Base-by-base conservation (phyloP, 2,888 invertebrate species). In the Sarcophaga carnaria region DNA sequence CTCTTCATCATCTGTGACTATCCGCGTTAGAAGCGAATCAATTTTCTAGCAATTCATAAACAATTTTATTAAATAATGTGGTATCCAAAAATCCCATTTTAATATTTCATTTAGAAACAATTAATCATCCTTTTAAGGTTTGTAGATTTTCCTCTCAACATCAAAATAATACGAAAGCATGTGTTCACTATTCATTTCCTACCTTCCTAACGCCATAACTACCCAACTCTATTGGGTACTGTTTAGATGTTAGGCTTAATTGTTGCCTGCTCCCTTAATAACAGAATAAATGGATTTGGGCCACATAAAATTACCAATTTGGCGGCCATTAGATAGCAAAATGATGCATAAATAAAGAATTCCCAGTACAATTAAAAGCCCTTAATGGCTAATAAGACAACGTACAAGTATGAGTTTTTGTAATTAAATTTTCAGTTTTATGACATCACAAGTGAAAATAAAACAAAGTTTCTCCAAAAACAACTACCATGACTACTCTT, bases 371-470 rank as follows among this genome's bases (percentile, higher is more conserved):
- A 54, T 54, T 54, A 54, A 54, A 54, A 1, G 12, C 17, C 54
- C 54, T 54, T 54, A 54, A 54, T 54, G 37, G 37, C 37, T 37
- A 37, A 37, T 2, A 37, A 37, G 37, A 37, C 37, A 37, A 54
- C 17, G 54, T 0, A 14, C 14, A 54, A 54, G 54, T 5, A 37
- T 17, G 17, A 14, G 54, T 54, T 14, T 54, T 54, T 54, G 0
- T 54, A 20, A 60, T 69, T 49, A 70, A 14, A 17, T 20, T 70
- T 69, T 17, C 22, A 17, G 11, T 25, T 59, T 10, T 64, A 72
- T 80, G 63, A 80, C 71, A 71, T 80, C 64, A 80, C 66, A 37
- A 49, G 67, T 63, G 49, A 63, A 79, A 79, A 70, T 62, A 8
- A 22, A 22, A 11, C 17, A 17, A 10, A 20, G 1, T 49, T 63